Conservation (phyloP, 2,888 invertebrate species). For the Sesamia inferens region DNA sequence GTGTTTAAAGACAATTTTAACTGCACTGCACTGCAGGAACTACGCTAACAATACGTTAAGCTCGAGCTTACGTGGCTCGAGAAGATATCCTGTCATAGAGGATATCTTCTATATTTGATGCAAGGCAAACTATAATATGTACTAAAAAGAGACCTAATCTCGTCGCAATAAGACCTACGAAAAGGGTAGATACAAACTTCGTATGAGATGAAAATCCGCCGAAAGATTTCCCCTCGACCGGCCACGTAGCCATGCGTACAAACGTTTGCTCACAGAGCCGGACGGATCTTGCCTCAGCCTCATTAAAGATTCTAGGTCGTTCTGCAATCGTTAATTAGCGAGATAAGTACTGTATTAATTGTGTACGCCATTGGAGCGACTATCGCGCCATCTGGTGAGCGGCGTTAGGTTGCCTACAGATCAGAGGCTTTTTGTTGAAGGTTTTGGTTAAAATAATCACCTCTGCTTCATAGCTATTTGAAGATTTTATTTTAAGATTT, state of each 20-base stretch:
- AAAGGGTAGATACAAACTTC: not conserved
- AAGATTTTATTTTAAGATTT: not conserved
- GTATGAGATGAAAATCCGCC: slow-evolving; percentile 36
- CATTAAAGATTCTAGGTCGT: slow-evolving; percentile 89
- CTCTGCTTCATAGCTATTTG: not conserved
- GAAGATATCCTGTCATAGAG: too few relatives aligned
- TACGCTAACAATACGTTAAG: not conserved
- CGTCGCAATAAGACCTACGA: not conserved
- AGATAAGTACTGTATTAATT: slow-evolving; percentile 89
- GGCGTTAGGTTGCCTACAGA: slow-evolving; percentile 52
- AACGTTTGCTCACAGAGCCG: slow-evolving; percentile 62
- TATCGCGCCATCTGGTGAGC: slow-evolving; percentile 81
- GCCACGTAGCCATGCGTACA: slow-evolving; percentile 58
- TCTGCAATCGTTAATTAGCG: slow-evolving; percentile 88
- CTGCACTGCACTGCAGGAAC: not conserved
- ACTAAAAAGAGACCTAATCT: not conserved
- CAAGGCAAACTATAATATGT: too few relatives aligned
- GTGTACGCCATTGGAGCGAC: slow-evolving; percentile 84
- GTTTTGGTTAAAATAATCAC: not conserved
- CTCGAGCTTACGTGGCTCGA: not conserved
- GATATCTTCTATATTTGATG: not conserved
- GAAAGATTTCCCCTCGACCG: slow-evolving; percentile 42
- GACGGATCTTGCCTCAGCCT: slow-evolving; percentile 87
- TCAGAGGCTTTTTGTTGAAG: slow-evolving; percentile 23
- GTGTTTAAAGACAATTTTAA: too few relatives aligned